Evolutionary conservation across 1,140 invertebrate species (phyloP).

Genomic region (Drosophila neocordata): DNA sequence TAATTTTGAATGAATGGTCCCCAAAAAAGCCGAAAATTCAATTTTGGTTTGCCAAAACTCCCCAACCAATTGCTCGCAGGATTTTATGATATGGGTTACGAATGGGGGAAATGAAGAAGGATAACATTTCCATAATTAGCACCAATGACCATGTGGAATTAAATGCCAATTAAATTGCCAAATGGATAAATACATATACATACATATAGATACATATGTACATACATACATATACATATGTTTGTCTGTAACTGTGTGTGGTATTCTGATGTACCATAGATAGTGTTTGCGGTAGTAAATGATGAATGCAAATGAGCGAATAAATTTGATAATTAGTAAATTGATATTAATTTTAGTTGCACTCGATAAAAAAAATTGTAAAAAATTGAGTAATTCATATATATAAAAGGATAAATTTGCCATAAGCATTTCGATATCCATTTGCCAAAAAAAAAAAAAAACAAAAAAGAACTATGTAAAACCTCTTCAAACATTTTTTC

Average conservation of each 20-base stretch:
- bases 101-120: conserved; percentile 24
- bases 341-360: not conserved
- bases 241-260: conserved; percentile 20
- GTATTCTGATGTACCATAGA: conserved; percentile 17
- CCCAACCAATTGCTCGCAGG: conserved; percentile 36
- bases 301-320: conserved; percentile 7
- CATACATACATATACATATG: conserved; percentile 1
- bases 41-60: conserved; percentile 54
- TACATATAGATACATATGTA: not conserved
- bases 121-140: conserved; percentile 68
- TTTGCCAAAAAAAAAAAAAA: too few relatives aligned
- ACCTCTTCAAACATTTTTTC: too few relatives aligned
- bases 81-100: not conserved
- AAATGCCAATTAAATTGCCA: conserved; percentile 73
- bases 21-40: conserved; percentile 52
- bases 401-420: too few relatives aligned
- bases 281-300: not conserved
- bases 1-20: conserved; percentile 56
- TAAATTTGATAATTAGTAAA: conserved; percentile 10
- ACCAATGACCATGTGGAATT: conserved; percentile 49
- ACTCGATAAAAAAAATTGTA: not conserved
- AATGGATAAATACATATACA: conserved; percentile 24
- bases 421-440: too few relatives aligned
- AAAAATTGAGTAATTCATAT: not conserved
- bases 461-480: too few relatives aligned